These are phyloP conservation scores for Rhagophthalmus giganteus DNA, from an alignment of 2,888 invertebrate species.

Conservation along the genomic window DNA sequence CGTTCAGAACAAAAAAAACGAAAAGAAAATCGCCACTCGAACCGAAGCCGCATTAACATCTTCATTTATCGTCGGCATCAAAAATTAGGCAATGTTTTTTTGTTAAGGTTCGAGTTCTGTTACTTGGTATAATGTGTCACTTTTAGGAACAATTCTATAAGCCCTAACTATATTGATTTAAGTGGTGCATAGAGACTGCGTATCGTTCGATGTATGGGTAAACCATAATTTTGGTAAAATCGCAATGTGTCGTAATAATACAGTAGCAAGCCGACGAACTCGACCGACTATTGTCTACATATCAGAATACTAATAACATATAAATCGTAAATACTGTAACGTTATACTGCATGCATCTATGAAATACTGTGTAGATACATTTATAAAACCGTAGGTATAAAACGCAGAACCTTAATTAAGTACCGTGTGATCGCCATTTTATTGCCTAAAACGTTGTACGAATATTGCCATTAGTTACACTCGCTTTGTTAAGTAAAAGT, in stretches of 20 bases:
- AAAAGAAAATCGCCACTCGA: slow-evolving; percentile 13
- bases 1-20: slow-evolving; percentile 24
- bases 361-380: slow-evolving; percentile 18
- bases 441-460: slow-evolving; percentile 8
- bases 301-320: slow-evolving; percentile 35
- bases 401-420: slow-evolving; percentile 15
- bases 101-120: too few species aligned
- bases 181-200: slow-evolving; percentile 39
- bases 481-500: slow-evolving; percentile 13
- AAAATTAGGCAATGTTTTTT: too few species aligned
- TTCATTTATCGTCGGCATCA: too few species aligned
- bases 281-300: slow-evolving; percentile 33
- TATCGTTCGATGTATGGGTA: slow-evolving; percentile 32
- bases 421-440: slow-evolving; percentile 23
- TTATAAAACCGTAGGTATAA: neutral
- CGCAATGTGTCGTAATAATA: slow-evolving; percentile 47
- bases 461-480: slow-evolving; percentile 20
- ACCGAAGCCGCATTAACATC: slow-evolving; percentile 18
- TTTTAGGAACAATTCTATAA: slow-evolving; percentile 28
- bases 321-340: too few species aligned
- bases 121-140: slow-evolving; percentile 23
- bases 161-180: slow-evolving; percentile 46
- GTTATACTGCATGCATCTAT: too few species aligned
- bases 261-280: slow-evolving; percentile 40
- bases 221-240: slow-evolving; percentile 46